phyloP scores from a whole-genome alignment of 2,797 vertebrate genomes.

The Melanotaenia boesemani region DNA sequence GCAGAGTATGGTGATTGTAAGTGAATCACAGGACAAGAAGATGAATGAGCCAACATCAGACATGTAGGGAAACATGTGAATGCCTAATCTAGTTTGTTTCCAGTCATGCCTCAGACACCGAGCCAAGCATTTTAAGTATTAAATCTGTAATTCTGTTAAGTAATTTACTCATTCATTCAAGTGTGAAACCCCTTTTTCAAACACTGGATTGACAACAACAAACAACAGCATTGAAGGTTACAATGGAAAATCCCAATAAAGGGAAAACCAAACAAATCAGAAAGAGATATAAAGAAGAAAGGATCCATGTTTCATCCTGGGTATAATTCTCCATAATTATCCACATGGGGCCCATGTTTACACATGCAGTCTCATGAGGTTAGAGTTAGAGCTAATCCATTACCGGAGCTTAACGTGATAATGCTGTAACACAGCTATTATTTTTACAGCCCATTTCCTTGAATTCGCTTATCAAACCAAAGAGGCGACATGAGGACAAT shows the following conservation, averaged over 20 bases:
- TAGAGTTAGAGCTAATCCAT: slow-evolving; percentile 64
- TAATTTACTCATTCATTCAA: slow-evolving; percentile 50
- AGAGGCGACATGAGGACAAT: slow-evolving; percentile 9
- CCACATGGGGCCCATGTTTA: slow-evolving; percentile 71
- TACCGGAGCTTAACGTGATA: slow-evolving; percentile 63
- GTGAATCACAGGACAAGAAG: slow-evolving; percentile 55
- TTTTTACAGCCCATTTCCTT: slow-evolving; percentile 18
- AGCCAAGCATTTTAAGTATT: slow-evolving; percentile 22
- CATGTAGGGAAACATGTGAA: slow-evolving; percentile 32
- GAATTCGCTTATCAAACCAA: slow-evolving; percentile 21
- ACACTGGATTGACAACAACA: slow-evolving; percentile 1
- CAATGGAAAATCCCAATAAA: slow-evolving; percentile 65
- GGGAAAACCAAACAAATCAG: slow-evolving; percentile 49
- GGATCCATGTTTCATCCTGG: slow-evolving; percentile 59
- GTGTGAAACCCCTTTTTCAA: slow-evolving; percentile 19
- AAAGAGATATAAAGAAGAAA: slow-evolving; percentile 51
- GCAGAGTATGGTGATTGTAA: slow-evolving; percentile 38
- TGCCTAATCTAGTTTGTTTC: slow-evolving; percentile 25
- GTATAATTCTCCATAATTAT: slow-evolving; percentile 71
- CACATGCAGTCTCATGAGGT: slow-evolving; percentile 71
- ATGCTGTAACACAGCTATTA: slow-evolving; percentile 32
- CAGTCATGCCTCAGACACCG: slow-evolving; percentile 19
- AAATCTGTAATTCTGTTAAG: slow-evolving; percentile 41
- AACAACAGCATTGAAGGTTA: slow-evolving; percentile 15
- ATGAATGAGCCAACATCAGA: slow-evolving; percentile 43